These are phyloP conservation scores for Oreotrochilus melanogaster DNA, from an alignment of 2,113 vertebrate species.

Conservation along the genomic window DNA sequence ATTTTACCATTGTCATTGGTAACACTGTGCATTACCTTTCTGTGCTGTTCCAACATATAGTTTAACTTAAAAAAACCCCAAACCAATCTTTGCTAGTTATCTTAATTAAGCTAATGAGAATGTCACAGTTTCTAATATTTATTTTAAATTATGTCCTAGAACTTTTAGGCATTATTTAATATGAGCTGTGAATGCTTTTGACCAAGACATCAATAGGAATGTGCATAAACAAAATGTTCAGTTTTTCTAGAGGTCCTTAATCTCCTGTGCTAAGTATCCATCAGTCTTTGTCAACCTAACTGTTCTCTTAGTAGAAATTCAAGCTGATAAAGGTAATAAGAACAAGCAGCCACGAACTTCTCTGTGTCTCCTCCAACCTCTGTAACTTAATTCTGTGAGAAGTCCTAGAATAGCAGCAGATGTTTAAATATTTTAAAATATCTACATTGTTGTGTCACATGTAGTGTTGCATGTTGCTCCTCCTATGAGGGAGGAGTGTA, in stretches of 20 bases:
- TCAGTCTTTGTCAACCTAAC: neutral
- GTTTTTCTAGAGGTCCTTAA: neutral
- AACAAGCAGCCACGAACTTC: neutral
- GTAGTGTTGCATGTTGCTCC: too few species aligned
- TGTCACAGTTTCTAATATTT: neutral
- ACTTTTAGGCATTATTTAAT: neutral
- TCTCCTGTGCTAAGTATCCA: neutral
- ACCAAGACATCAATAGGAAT: neutral
- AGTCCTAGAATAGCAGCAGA: neutral
- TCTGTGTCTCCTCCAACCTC: neutral
- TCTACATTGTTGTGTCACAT: neutral
- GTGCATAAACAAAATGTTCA: neutral
- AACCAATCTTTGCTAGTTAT: neutral
- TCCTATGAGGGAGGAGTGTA: neutral
- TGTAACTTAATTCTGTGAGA: neutral
- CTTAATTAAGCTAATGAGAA: conserved; percentile 16
- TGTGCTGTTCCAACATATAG: neutral
- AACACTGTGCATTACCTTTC: neutral
- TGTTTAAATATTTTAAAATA: neutral
- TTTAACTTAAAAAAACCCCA: neutral
- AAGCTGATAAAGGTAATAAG: neutral
- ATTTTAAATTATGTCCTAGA: neutral
- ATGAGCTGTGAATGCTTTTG: neutral
- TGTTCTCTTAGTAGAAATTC: neutral
- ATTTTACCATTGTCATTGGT: neutral